These are phyloP conservation scores for Agrochola lychnidis DNA, from an alignment of 2,888 invertebrate species.

Conservation along the genomic window DNA sequence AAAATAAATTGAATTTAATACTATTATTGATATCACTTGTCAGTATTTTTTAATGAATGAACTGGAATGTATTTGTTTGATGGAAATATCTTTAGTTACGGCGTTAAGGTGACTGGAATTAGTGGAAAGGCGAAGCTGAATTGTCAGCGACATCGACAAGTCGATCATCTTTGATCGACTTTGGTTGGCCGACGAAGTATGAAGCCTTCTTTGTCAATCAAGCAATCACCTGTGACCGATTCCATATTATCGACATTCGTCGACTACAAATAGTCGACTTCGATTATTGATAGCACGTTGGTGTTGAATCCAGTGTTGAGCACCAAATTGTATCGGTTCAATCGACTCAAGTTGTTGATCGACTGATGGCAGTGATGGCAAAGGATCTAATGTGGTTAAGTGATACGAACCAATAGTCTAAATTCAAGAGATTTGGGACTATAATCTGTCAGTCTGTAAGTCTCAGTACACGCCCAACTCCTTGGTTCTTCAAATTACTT, in stretches of 20 bases:
- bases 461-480: background rate
- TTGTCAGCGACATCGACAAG: background rate
- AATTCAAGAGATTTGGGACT: background rate
- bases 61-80: slow-evolving; percentile 6
- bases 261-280: background rate
- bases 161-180: background rate
- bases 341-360: background rate
- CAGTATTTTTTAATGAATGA: slow-evolving; percentile 28
- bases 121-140: background rate
- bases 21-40: slow-evolving; percentile 23
- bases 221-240: background rate
- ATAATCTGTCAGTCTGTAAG: background rate
- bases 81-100: background rate
- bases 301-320: background rate
- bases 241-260: background rate
- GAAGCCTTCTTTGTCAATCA: background rate
- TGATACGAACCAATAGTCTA: background rate
- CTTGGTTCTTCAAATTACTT: background rate
- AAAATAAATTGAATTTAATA: slow-evolving; percentile 10
- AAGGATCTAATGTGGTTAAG: background rate
- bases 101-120: background rate
- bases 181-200: background rate
- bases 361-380: background rate
- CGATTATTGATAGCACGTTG: background rate
- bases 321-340: background rate